Evolutionary conservation across 1,140 invertebrate genomes (phyloP).

Genomic region (Habropoda laboriosa): DNA sequence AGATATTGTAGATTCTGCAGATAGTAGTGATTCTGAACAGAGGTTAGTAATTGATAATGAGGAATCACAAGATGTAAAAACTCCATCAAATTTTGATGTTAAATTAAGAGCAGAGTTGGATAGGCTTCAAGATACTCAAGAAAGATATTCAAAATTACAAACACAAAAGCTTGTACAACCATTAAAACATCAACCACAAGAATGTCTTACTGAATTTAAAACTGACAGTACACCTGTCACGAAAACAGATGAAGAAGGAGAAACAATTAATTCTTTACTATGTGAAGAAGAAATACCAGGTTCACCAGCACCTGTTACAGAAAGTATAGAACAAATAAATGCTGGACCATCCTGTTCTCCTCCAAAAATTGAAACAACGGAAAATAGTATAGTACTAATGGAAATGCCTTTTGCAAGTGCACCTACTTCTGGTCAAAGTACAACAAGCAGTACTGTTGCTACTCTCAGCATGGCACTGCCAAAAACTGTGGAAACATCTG

Average conservation of each 20-base stretch:
- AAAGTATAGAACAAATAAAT: conserved; percentile 75
- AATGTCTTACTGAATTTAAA: conserved; percentile 49
- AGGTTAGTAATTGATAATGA: conserved; percentile 84
- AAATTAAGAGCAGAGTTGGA: conserved; percentile 68
- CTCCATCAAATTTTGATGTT: conserved; percentile 57
- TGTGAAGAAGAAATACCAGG: conserved; percentile 95
- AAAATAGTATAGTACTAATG: conserved; percentile 77
- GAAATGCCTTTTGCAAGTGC: conserved; percentile 86
- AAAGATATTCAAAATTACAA: conserved; percentile 40
- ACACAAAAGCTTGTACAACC: conserved; percentile 31
- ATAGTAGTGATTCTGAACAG: conserved; percentile 89
- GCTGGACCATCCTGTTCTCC: conserved; percentile 52
- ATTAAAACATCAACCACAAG: conserved; percentile 49
- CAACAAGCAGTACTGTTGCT: conserved; percentile 64
- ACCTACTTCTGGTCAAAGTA: conserved; percentile 80
- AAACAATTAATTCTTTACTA: conserved; percentile 86
- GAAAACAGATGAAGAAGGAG: conserved; percentile 78
- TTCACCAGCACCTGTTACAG: conserved; percentile 87
- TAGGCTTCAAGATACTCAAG: conserved; percentile 50
- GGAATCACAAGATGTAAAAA: conserved; percentile 73
- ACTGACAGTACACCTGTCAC: conserved; percentile 1
- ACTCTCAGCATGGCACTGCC: conserved; percentile 68
- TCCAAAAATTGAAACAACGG: conserved; percentile 74
- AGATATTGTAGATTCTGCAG: conserved; percentile 82
- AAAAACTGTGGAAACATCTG: conserved; percentile 51